Evolutionary conservation across 2,113 vertebrate genomes (phyloP), one percentile per base, ranked within the genome.

Genomic region (Psittacula cyanocephala): DNA sequence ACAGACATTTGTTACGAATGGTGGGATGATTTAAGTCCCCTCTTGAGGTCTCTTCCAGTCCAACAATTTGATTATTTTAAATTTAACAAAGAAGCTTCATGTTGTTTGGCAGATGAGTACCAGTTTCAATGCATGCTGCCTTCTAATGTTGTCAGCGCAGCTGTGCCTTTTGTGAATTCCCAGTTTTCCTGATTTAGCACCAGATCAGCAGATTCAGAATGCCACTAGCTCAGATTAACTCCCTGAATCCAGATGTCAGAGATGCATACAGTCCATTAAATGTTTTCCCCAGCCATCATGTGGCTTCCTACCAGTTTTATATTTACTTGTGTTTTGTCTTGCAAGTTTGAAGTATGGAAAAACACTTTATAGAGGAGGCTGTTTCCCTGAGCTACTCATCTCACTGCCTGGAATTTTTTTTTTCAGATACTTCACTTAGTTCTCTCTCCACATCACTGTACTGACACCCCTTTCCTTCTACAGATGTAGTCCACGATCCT

Each of bases 201-300:
- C 50, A 33, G 43, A 68, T 39, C 75, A 76, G 59, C 31, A 64
- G 47, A 68, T 67, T 76, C 47, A 50, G n/a, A 93, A 91, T 52
- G 79, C 67, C 62, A 71, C 47, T 71, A 67, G 69, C 57, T 86
- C 43, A 76, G 25, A 87, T 85, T 85, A 89, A 87, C 53, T 88
- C 57, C 69, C 57, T 46, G 65, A 57, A 67, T 87, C 65, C 65
- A 91, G 78, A 87, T 78, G 64, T 67, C 78, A 87, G 9, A 80
- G 43, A 60, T 52, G 47, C 50, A 81, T 37, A 13, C 70, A 35
- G 10, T 37, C 77, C 41, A 17, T 89, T 79, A 82, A 82, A 88
- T 88, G 41, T 75, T 76, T 41, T 65, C 53, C 29, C 52, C 18
- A 69, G 29, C 24, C 67, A 65, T 62, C 4, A 83, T 16, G 13